Conservation (phyloP, 2,113 vertebrate genomes). For the Anhinga rufa region DNA sequence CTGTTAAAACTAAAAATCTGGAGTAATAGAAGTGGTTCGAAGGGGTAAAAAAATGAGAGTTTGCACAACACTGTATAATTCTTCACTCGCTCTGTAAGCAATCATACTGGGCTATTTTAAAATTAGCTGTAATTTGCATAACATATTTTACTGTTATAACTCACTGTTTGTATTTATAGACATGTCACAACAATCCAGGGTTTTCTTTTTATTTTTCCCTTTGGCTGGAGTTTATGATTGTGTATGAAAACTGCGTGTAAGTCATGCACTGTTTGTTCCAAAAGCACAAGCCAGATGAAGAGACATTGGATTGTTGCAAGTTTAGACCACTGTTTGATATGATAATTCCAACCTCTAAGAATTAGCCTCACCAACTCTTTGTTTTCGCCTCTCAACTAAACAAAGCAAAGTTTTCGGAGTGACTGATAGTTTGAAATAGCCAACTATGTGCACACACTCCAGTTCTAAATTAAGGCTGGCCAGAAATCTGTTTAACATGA, state of each 20-base stretch:
- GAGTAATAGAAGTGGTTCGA: constrained; percentile 19
- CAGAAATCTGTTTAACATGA: constrained; percentile 1
- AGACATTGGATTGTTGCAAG: not conserved
- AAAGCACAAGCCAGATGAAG: constrained; percentile 12
- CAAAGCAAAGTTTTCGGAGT: constrained; percentile 16
- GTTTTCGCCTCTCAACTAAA: not conserved
- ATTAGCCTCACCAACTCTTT: not conserved
- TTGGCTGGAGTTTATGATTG: constrained; percentile 29
- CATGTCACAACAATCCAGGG: constrained; percentile 55
- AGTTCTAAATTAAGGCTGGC: not conserved
- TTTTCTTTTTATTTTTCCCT: constrained; percentile 39
- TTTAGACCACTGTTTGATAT: constrained; percentile 26
- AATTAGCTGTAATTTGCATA: constrained; percentile 68
- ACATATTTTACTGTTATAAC: constrained; percentile 57
- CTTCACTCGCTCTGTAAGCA: constrained; percentile 22
- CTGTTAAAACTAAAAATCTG: not conserved
- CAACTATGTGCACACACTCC: not conserved
- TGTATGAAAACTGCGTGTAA: constrained; percentile 50
- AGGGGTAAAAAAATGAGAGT: not conserved
- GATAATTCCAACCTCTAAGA: constrained; percentile 47
- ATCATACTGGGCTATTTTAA: constrained; percentile 58
- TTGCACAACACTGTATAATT: not conserved
- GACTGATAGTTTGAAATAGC: constrained; percentile 8
- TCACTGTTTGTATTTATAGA: constrained; percentile 60
- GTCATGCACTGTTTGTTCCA: constrained; percentile 7